Conservation (phyloP, 2,888 invertebrate genomes). For the Arrhopalites spinosus region DNA sequence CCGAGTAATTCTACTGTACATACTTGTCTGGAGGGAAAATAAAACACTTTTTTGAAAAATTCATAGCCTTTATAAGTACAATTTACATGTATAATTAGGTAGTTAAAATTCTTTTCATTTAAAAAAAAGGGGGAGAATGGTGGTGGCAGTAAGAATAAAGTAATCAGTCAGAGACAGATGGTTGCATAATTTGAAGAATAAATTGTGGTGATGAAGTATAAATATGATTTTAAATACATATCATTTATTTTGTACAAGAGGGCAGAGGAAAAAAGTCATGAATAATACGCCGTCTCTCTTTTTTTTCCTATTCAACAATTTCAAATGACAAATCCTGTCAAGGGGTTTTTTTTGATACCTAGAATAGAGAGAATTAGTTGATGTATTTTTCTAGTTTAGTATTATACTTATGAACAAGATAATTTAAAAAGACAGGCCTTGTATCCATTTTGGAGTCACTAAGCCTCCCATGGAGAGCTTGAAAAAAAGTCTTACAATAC, state of each 20-base stretch:
- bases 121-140: neutral
- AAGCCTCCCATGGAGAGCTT: conserved; percentile 1
- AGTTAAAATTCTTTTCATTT: neutral
- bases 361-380: too few relatives aligned
- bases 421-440: neutral
- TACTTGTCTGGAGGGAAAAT: too few relatives aligned
- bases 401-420: neutral
- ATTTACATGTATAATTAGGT: neutral
- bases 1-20: too few relatives aligned
- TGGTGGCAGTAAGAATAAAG: neutral
- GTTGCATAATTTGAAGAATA: conserved; percentile 1
- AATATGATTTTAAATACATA: conserved; percentile 3
- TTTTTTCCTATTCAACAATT: too few relatives aligned
- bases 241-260: too few relatives aligned
- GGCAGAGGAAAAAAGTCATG: too few relatives aligned
- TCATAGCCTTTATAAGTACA: neutral
- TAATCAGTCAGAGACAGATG: neutral
- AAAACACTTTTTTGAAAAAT: too few relatives aligned
- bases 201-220: conserved; percentile 27
- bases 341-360: too few relatives aligned
- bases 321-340: too few relatives aligned
- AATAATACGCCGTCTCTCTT: too few relatives aligned
- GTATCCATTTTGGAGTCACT: neutral
- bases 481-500: neutral
- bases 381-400: too few relatives aligned